Base-by-base conservation (phyloP, 2,797 vertebrate genomes). In the Molossus molossus region DNA sequence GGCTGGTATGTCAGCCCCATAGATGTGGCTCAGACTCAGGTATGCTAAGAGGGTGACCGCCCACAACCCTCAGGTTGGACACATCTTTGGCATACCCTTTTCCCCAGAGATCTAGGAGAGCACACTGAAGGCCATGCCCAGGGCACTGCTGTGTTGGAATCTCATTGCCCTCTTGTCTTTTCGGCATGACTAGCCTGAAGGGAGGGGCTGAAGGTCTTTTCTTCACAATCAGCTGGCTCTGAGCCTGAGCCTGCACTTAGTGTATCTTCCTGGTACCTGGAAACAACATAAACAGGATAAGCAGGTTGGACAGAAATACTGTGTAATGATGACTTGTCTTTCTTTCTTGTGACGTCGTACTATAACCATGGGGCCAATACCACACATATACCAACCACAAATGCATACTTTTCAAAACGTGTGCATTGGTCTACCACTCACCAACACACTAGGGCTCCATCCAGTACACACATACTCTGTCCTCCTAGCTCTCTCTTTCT, bases 241-340 rank as follows among this genome's bases (percentile, higher is more conserved):
- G 82, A 67, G 50, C 48, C 62, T 95, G 82, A 67, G 50, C 48
- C 86, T 33, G 18, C 53, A 57, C n/a, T 77, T 64, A 80, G 23
- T 62, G 48, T 18, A 83, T 20, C 67, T 88, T 96, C 79, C 86
- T 92, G 79, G 58, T 89, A 37, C 62, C 23, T 70, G 17, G 65
- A 87, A 15, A 91, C 73, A 91, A 60, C 48, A 18, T 27, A 85
- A 95, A 94, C 77, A 91, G 93, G 86, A 92, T 79, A 75, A 85
- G 58, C 87, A 92, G 64, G 69, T 94, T 25, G 69, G 67, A 95
- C 79, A 82, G 93, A 93, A 90, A 94, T 80, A 53, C 65, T 55
- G 17, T 45, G 57, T n/a, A 73, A 58, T 14, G 50, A 50, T 95
- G 76, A 73, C 80, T 76, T 82, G 62, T n/a, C n/a, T 25, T 83